phyloP scores from a whole-genome alignment of 2,888 invertebrate genomes.

The Oeneis ivallda region DNA sequence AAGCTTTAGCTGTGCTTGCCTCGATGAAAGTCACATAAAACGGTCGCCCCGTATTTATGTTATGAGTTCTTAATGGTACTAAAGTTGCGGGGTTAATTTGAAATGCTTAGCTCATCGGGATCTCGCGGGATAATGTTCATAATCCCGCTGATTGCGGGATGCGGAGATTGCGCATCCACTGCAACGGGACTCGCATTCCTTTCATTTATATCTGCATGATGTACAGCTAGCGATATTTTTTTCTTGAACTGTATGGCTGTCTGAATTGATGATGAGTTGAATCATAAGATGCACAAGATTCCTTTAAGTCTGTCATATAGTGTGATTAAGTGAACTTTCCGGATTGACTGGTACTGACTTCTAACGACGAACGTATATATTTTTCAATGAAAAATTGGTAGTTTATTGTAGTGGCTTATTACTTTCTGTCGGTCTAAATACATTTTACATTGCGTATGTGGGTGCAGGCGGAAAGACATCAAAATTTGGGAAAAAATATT shows the following conservation, averaged over 20 bases:
- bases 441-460: too few species aligned
- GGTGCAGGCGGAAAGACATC: too few species aligned
- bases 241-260: conserved; percentile 40
- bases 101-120: conserved; percentile 50
- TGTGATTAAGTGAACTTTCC: background rate
- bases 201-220: conserved; percentile 40
- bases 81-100: conserved; percentile 11
- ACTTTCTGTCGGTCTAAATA: too few species aligned
- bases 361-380: too few species aligned
- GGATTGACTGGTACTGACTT: too few species aligned
- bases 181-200: conserved; percentile 64
- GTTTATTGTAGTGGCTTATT: too few species aligned
- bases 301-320: background rate
- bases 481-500: too few species aligned
- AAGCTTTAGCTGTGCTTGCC: background rate
- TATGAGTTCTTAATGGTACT: conserved; percentile 5
- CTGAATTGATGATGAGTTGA: conserved; percentile 29
- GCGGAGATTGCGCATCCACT: conserved; percentile 56
- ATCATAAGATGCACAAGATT: conserved; percentile 19
- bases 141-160: conserved; percentile 56
- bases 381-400: too few species aligned
- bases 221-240: conserved; percentile 36
- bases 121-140: conserved; percentile 47
- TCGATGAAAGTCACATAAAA: conserved; percentile 11
- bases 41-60: conserved; percentile 10